Base-by-base conservation (phyloP, 2,797 vertebrate genomes). In the Leptatherina wallacei region DNA sequence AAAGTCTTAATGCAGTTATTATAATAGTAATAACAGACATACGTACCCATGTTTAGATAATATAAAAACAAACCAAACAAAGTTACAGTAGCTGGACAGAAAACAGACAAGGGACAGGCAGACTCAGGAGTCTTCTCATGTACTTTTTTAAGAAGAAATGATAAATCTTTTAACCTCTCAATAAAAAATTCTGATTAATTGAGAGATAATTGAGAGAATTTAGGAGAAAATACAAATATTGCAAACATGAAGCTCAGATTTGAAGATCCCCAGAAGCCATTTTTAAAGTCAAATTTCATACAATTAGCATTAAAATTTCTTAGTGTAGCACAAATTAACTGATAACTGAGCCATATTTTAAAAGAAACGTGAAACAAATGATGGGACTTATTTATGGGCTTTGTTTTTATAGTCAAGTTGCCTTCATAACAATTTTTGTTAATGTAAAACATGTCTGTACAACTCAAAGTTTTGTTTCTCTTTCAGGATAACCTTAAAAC, bases 41-140 rank as follows among this genome's bases (percentile, higher is more conserved):
- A 92, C 79, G 9, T 72, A 88, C 58, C 35, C 65, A 88, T 61
- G 58, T 88, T 90, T 74, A 85, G 75, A 73, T 86, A 90, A 87
- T 91, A 87, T 85, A 81, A 89, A 91, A 92, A 91, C 82, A 91
- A 91, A 90, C 70, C 70, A 82, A 90, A 91, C 80, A 80, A 80
- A 88, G 80, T 82, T 85, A 88, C 82, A 85, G 82, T 82, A 80
- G 81, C 78, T 44, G 74, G 85, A 89, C 69, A 84, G 49, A 84
- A 82, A 75, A 80, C 20, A 58, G 60, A 87, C 68, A 16, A 77
- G 87, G 86, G 88, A 88, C 86, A 86, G 76, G 75, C 60, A 35
- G 81, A 69, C 69, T 82, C 82, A 60, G 75, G 58, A 33, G 49
- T 81, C 76, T 47, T 86, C 82, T 88, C 79, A 72, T 35, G 30